Base-by-base conservation (phyloP, 1,140 invertebrate species). In the Orchestia grillus region DNA sequence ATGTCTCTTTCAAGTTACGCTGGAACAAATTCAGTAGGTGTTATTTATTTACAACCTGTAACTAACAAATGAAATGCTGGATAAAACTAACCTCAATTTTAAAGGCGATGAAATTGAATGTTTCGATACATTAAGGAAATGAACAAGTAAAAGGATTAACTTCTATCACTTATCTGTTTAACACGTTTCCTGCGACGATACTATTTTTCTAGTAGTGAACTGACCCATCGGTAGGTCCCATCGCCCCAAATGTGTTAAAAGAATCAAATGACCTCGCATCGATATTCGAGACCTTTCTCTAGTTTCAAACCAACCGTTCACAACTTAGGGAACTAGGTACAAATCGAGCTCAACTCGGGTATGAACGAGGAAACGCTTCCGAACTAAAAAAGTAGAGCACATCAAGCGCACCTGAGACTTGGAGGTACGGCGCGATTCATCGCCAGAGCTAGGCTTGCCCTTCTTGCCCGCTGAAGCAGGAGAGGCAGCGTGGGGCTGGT, bases 361-460 rank as follows among this genome's bases (percentile, higher is more conserved):
- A 53, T 77, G 28, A 77, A 77, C 15, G 36, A 23, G 11, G 62
- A 23, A 77, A 77, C 1, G 15, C 28, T 23, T 8, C 36, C 28
- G 15, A 8, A 77, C 36, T 77, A 15, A 77, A 77, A 77, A 77
- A 19, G 62, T 23, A 36, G 36, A 77, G 36, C 36, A 77, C 62
- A 77, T 36, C 62, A 77, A 77, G 88, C 41, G 88, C n/a, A 90
- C 88, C 88, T 90, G 88, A 42, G 88, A 15, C 88, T 90, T 90
- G 88, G 88, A 90, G 41, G 41, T 8, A 28, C 88, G 88, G 15
- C 43, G 88, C n/a, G 88, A 16, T 23, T 44, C 88, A 19, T 90
- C 88, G 42, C n/a, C 28, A 40, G 87, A 41, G 43, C 8, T 41
- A 43, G 88, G 36, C 43, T 44, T 90, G 88, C 41, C 36, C 88